A percentile compares a stretch with the other conserved stretches of the same genome.
These are phyloP conservation scores for Chrysopilus asiliformis DNA, from an alignment of 2,888 invertebrate genomes.

Conservation along the genomic window DNA sequence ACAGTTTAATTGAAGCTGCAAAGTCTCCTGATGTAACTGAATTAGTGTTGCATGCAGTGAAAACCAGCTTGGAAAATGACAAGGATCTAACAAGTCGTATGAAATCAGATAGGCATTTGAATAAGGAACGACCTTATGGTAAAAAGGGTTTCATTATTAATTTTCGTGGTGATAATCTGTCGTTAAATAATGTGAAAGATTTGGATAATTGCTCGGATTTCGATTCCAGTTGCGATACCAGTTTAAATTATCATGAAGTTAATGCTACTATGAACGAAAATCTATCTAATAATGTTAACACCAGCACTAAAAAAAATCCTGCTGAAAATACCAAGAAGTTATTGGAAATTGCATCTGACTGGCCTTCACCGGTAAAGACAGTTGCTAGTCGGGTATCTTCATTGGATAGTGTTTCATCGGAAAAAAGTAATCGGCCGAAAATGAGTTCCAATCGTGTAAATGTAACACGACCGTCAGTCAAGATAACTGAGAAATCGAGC, in stretches of 20 bases:
- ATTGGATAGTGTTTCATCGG: constrained; percentile 11
- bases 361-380: constrained; percentile 3
- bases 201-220: constrained; percentile 35
- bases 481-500: neutral
- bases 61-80: constrained; percentile 22
- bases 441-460: neutral
- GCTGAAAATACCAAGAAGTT: constrained; percentile 1
- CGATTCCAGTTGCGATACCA: constrained; percentile 36
- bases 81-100: constrained; percentile 7
- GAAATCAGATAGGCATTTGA: constrained; percentile 14
- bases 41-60: constrained; percentile 25
- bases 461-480: neutral
- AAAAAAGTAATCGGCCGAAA: neutral
- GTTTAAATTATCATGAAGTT: constrained; percentile 32
- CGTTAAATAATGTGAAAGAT: constrained; percentile 32
- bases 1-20: constrained; percentile 11
- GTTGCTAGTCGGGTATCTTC: constrained; percentile 11
- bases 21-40: constrained; percentile 20
- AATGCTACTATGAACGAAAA: constrained; percentile 17
- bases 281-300: neutral
- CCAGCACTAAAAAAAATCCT: neutral
- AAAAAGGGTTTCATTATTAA: constrained; percentile 34
- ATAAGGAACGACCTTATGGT: constrained; percentile 26
- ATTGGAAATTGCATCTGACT: neutral
- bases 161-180: constrained; percentile 28